Evolutionary conservation across 1,140 invertebrate genomes (phyloP).

Genomic region (Papilio xuthus): DNA sequence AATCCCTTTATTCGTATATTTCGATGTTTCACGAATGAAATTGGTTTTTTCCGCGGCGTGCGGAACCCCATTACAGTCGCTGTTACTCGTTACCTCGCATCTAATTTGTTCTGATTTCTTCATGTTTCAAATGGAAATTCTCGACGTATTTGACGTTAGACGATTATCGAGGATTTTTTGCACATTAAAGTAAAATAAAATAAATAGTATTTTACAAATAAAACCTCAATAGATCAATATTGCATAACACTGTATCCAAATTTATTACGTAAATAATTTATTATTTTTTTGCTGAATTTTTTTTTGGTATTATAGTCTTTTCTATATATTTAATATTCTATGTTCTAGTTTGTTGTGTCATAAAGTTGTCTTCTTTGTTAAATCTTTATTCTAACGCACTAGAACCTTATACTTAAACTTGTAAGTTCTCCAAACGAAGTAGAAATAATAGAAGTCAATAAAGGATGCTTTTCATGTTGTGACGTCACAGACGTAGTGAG

Average conservation of each 20-base stretch:
- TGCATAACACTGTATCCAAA: too few relatives aligned
- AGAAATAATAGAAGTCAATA: background rate
- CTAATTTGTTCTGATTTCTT: conserved; percentile 59
- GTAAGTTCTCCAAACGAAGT: background rate
- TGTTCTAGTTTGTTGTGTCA: too few relatives aligned
- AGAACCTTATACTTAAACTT: background rate
- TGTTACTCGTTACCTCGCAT: conserved; percentile 54
- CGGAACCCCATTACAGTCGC: conserved; percentile 57
- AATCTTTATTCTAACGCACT: too few relatives aligned
- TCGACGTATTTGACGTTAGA: conserved; percentile 7
- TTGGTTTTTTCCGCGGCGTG: conserved; percentile 58
- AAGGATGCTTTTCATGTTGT: background rate
- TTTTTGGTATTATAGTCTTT: too few relatives aligned
- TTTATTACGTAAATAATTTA: too few relatives aligned
- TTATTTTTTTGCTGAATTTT: too few relatives aligned
- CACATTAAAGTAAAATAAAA: too few relatives aligned
- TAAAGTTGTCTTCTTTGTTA: too few relatives aligned
- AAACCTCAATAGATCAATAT: too few relatives aligned
- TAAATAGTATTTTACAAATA: too few relatives aligned
- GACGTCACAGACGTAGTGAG: background rate
- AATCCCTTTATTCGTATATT: conserved; percentile 60
- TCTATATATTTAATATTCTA: too few relatives aligned
- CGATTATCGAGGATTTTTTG: conserved; percentile 30
- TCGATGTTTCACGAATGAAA: conserved; percentile 61
- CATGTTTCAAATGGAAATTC: conserved; percentile 23